Percentiles rank a stretch among this genome's conserved stretches.
These are phyloP conservation scores for Scolopax rusticola DNA, from an alignment of 2,797 vertebrate species.

Conservation along the genomic window DNA sequence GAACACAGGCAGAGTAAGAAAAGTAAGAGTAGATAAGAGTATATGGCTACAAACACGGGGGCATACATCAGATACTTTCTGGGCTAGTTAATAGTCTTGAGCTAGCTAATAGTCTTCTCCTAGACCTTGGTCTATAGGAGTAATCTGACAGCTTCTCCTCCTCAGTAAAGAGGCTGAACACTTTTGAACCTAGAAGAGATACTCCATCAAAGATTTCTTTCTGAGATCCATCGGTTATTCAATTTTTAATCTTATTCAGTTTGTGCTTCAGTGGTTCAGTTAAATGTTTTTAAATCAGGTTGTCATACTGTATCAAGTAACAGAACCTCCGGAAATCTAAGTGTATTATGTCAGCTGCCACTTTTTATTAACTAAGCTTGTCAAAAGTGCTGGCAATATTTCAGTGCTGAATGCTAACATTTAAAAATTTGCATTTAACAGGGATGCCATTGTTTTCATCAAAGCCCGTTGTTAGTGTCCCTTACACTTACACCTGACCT, in stretches of 20 bases:
- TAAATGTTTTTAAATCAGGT: constrained; percentile 42
- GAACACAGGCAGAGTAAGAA: background rate
- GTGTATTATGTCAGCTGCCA: constrained; percentile 18
- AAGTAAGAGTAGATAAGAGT: background rate
- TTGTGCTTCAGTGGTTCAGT: constrained; percentile 32
- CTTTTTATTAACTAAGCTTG: constrained; percentile 40
- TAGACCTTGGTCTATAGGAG: background rate
- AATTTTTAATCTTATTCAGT: background rate
- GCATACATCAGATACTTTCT: background rate
- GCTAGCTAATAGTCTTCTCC: background rate
- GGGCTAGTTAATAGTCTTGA: background rate
- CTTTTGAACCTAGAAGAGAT: background rate
- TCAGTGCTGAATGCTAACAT: background rate
- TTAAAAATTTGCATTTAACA: background rate
- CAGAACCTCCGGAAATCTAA: background rate
- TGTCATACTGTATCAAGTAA: constrained; percentile 17
- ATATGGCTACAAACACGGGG: background rate
- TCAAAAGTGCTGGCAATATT: constrained; percentile 13
- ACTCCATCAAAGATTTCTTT: background rate
- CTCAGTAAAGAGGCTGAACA: background rate
- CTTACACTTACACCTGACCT: background rate
- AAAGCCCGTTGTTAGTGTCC: background rate
- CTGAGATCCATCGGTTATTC: background rate
- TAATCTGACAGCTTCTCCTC: background rate
- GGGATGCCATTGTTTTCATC: background rate